These are phyloP conservation scores for Muscicapa comitata DNA, from an alignment of 2,797 vertebrate genomes.

Conservation along the genomic window DNA sequence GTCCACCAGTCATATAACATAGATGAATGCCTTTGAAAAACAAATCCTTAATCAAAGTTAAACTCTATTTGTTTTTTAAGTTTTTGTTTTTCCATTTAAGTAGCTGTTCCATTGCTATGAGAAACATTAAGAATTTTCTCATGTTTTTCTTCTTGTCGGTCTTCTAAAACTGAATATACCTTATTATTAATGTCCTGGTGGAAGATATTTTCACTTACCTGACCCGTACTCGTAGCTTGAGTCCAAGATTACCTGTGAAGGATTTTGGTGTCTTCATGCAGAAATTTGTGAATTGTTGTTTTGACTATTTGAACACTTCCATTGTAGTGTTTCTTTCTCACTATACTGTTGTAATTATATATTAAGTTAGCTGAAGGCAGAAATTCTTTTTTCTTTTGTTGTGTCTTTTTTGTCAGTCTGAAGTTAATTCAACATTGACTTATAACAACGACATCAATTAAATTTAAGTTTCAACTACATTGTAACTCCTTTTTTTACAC, in stretches of 20 bases:
- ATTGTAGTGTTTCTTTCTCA: neutral
- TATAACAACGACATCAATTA: neutral
- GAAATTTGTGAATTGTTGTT: neutral
- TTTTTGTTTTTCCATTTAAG: conserved; percentile 18
- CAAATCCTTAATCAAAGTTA: conserved; percentile 32
- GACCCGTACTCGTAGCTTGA: neutral
- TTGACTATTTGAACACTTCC: neutral
- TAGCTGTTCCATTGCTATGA: neutral
- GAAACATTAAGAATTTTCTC: neutral
- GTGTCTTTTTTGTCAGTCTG: neutral
- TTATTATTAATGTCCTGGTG: neutral
- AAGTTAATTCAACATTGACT: neutral
- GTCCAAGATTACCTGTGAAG: neutral
- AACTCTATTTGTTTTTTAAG: conserved; percentile 1
- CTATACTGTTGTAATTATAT: neutral
- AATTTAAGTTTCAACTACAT: neutral
- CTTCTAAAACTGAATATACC: neutral
- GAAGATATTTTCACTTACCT: neutral
- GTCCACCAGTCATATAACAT: neutral
- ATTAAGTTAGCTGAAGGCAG: neutral
- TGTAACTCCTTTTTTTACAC: neutral
- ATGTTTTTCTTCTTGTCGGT: neutral
- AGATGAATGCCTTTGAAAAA: conserved; percentile 28
- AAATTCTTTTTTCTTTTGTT: neutral
- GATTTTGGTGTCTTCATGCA: neutral